Evolutionary conservation across 2,888 invertebrate genomes (phyloP).

Genomic region (Omphaloscelis lunosa): DNA sequence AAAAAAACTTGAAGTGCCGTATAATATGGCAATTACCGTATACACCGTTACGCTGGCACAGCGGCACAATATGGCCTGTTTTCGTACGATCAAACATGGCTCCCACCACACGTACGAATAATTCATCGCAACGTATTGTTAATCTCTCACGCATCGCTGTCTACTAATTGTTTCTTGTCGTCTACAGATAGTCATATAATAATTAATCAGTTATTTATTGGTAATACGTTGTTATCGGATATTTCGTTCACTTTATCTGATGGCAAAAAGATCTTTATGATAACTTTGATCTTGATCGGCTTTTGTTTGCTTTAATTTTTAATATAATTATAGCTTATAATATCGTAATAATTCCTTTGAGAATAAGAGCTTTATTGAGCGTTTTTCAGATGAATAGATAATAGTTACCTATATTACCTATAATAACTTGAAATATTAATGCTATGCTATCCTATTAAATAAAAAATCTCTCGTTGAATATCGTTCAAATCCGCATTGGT

Average conservation of each 20-base stretch:
- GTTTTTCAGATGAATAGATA: neutral
- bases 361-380: neutral
- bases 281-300: constrained; percentile 36
- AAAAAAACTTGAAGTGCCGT: too few relatives aligned
- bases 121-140: constrained; percentile 65
- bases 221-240: constrained; percentile 56
- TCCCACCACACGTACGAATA: constrained; percentile 60
- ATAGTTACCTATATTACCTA: neutral
- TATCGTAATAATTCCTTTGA: neutral
- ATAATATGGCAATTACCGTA: too few relatives aligned
- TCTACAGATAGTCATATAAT: constrained; percentile 57
- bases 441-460: neutral
- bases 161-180: constrained; percentile 65
- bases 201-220: constrained; percentile 67
- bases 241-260: constrained; percentile 36
- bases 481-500: constrained; percentile 48
- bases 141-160: constrained; percentile 67
- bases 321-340: neutral
- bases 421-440: too few relatives aligned
- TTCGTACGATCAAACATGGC: constrained; percentile 67
- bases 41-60: too few relatives aligned
- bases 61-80: constrained; percentile 60
- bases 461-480: constrained; percentile 23
- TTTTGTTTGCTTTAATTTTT: constrained; percentile 10
- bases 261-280: constrained; percentile 34